These are phyloP conservation scores for Columbina picui DNA, from an alignment of 2,113 vertebrate genomes.

Conservation along the genomic window DNA sequence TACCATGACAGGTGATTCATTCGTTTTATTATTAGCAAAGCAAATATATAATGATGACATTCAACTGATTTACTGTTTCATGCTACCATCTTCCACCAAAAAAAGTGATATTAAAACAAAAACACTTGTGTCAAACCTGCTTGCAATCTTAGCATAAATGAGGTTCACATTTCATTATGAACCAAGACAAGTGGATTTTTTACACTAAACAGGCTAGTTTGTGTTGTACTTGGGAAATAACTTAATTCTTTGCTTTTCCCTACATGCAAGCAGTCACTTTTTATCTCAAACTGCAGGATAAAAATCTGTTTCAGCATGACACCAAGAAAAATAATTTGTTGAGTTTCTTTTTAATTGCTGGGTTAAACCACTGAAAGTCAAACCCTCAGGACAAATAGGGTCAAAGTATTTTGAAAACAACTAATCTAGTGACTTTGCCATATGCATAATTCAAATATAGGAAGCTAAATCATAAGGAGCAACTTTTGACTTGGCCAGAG, in stretches of 20 bases:
- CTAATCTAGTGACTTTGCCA: background rate
- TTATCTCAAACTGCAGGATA: background rate
- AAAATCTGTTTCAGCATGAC: background rate
- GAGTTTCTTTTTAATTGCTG: background rate
- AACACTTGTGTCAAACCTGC: background rate
- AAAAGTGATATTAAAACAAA: background rate
- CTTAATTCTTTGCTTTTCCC: background rate
- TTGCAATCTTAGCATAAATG: background rate
- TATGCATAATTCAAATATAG: background rate
- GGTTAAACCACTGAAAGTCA: background rate
- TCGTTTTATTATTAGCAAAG: constrained; percentile 39
- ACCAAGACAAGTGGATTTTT: background rate
- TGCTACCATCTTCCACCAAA: background rate
- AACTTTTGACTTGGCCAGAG: background rate
- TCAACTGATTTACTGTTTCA: background rate
- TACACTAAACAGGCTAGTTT: background rate
- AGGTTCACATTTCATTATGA: background rate
- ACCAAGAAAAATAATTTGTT: background rate
- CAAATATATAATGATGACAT: background rate
- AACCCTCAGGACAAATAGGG: background rate
- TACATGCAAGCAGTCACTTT: background rate
- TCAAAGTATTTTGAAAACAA: background rate
- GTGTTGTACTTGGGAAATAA: background rate
- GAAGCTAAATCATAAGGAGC: background rate
- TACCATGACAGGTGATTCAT: constrained; percentile 9